Percentiles rank a stretch among this genome's conserved stretches.
phyloP scores from a whole-genome alignment of 2,797 vertebrate species.

The Monodelphis domestica region DNA sequence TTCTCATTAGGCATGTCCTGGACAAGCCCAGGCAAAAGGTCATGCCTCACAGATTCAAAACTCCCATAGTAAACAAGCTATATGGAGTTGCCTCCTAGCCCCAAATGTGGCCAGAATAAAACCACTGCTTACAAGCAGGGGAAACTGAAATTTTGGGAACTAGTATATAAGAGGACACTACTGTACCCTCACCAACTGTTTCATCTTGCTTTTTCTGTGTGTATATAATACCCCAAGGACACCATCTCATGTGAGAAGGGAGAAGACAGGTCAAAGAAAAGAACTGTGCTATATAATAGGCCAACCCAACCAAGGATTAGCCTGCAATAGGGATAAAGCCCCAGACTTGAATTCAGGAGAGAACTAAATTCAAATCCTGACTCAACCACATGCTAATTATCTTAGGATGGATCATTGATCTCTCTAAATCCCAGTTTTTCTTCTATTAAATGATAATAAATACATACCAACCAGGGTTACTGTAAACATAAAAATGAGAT shows the following conservation, averaged over 20 bases:
- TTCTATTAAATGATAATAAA: background rate
- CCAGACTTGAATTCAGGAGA: background rate
- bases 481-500: background rate
- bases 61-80: background rate
- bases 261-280: background rate
- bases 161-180: background rate
- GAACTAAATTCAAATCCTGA: background rate
- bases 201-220: background rate
- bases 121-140: background rate
- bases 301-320: background rate
- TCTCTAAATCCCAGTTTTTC: background rate
- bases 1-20: background rate
- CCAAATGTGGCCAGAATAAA: background rate
- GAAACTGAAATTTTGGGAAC: background rate
- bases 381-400: background rate
- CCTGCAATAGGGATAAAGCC: background rate
- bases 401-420: background rate
- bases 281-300: background rate
- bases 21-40: background rate
- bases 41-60: background rate
- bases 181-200: background rate
- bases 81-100: background rate
- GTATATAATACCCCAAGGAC: background rate
- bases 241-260: background rate
- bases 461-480: background rate